Evolutionary conservation across 2,113 vertebrate genomes (phyloP).

Genomic region (Sterrhoptilus dennistouni): DNA sequence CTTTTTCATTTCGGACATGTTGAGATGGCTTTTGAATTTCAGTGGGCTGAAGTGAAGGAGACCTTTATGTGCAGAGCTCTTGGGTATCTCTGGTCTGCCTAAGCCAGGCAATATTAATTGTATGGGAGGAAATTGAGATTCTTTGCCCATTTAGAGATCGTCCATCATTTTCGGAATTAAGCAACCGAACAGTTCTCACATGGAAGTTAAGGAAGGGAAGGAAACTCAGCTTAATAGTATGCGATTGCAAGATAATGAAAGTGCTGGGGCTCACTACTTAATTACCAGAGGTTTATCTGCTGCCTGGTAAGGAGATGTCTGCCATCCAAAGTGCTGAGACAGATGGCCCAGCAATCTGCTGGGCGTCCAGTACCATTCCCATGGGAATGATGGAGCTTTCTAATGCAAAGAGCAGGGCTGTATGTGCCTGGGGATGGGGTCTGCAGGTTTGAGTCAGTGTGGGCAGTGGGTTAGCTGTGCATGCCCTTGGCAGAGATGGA

Average conservation of each 20-base stretch:
- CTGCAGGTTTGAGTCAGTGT: background rate
- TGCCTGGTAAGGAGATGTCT: background rate
- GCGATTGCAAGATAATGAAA: background rate
- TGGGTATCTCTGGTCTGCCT: background rate
- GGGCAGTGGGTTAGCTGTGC: background rate
- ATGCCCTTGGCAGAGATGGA: background rate
- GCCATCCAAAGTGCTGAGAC: background rate
- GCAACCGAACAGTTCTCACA: background rate
- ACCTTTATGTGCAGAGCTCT: background rate
- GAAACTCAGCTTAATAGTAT: background rate
- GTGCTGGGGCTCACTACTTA: background rate
- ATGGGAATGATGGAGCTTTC: background rate
- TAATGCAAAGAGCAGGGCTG: background rate
- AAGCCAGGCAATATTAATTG: background rate
- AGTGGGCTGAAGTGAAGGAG: background rate
- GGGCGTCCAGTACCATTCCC: background rate
- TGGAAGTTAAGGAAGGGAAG: background rate
- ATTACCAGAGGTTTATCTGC: background rate
- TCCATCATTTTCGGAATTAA: conserved; percentile 33
- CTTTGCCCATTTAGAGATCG: background rate
- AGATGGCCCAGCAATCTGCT: background rate
- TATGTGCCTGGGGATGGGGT: background rate
- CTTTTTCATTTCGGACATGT: background rate
- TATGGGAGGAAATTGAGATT: conserved; percentile 31
- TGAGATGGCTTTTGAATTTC: background rate